Base-by-base conservation (phyloP, 92 coral and sea anemone genomes). In the Heliopora coerulea region DNA sequence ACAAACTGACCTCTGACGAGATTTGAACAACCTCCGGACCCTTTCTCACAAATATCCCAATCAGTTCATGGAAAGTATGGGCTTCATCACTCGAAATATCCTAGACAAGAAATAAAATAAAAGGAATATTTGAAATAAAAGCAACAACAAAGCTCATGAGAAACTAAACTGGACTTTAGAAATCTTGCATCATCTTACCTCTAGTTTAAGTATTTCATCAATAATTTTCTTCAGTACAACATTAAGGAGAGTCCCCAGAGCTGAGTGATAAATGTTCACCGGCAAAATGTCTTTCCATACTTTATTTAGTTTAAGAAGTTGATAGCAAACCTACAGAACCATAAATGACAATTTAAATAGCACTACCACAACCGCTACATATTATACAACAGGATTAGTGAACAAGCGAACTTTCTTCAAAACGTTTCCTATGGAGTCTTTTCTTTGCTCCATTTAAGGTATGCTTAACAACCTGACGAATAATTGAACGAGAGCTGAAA, bases 261-360 rank as follows among this genome's bases (percentile, higher is more conserved):
- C 86, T 58, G 88, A 88, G 34, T 80, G 67, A 62, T 88, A 83
- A 11, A 93, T 78, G 54, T 90, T 81, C 25, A 64, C 74, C 27
- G 98, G 98, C 50, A 93, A 57, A 56, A 93, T 79, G 20, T 88
- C 98, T 62, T 83, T 85, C 98, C 96, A 93, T 21, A 93, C 88
- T 73, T 88, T 91, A 23, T 85, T 88, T 28, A 90, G 91, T 81
- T 90, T 86, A 20, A 79, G 74, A 18, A 93, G 81, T 64, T 90
- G 96, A 68, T 87, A 96, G 19, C 91, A 68, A 33, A 93, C 83
- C 98, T 93, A 61, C 21, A 57, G 17, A 48, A n/a, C n/a, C n/a
- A n/a, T n/a, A n/a, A n/a, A n/a, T n/a, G n/a, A n/a, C n/a, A n/a
- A n/a, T n/a, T n/a, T n/a, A n/a, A n/a, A n/a, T n/a, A n/a, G n/a